Evolutionary conservation across 2,888 invertebrate genomes (phyloP), one percentile per base, ranked within the genome.

Genomic region (Argyresthia goedartella): DNA sequence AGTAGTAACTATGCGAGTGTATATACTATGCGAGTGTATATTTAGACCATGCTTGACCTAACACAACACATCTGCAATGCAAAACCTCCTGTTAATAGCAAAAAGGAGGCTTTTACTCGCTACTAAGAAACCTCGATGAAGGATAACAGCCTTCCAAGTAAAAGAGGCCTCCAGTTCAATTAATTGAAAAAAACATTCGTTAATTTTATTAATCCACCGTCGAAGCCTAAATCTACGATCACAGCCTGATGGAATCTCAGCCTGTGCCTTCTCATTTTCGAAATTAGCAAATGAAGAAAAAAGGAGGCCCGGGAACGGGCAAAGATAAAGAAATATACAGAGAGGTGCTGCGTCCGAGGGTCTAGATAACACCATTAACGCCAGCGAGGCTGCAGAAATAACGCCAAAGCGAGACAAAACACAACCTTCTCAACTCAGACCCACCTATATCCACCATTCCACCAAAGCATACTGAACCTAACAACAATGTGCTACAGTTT

Each of bases 261-360:
- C 16, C 42, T 8, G 25, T 8, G 73, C 76, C 84, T 80, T 81
- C 82, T 82, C 81, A 82, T 84, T 84, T 85, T 82, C 82, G 71
- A 85, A 86, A 85, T 85, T 85, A 84, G 84, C 85, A 85, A 86
- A 84, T 78, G 80, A 76, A 76, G 74, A 78, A 78, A 84, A 81
- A 71, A 69, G 73, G 73, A 76, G 62, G 80, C 81, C 78, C 80
- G 74, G 80, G 73, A 78, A 78, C 79, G 65, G 72, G 75, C 80
- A 84, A 82, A 85, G 86, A 86, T 86, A 85, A 85, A 82, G 79
- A 82, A 82, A 85, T 85, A 86, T 86, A 85, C 81, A 72, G 67
- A 81, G 84, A 86, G 86, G 86, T 84, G 86, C 78, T 85, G 85
- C 82, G 78, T 81, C 73, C 82, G 76, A 77, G 77, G 73, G 72